Evolutionary conservation across 2,888 invertebrate genomes (phyloP).

Genomic region (Noctua janthina): DNA sequence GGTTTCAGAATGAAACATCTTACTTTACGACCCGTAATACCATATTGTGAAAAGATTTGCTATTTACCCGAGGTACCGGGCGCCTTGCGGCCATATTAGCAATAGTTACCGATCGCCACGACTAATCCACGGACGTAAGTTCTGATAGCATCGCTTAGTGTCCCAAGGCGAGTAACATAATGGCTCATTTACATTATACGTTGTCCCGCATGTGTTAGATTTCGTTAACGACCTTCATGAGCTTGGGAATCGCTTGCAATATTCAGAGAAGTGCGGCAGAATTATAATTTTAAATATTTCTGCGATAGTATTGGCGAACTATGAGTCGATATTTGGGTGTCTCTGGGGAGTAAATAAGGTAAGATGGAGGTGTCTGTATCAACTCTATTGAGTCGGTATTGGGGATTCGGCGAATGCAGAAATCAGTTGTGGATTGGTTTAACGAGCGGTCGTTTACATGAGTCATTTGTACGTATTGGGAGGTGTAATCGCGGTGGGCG

Average conservation of each 20-base stretch:
- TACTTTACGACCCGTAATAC: slow-evolving; percentile 76
- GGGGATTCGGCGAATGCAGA: slow-evolving; percentile 30
- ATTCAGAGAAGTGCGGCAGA: slow-evolving; percentile 41
- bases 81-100: slow-evolving; percentile 59
- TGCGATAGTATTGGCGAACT: slow-evolving; percentile 24
- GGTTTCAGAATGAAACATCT: slow-evolving; percentile 78
- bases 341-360: slow-evolving; percentile 43
- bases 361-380: slow-evolving; percentile 39
- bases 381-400: slow-evolving; percentile 31
- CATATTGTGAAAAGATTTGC: slow-evolving; percentile 78
- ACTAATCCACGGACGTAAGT: slow-evolving; percentile 61
- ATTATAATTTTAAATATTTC: slow-evolving; percentile 59
- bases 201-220: slow-evolving; percentile 63
- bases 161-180: slow-evolving; percentile 62
- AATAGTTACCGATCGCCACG: slow-evolving; percentile 55
- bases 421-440: slow-evolving; percentile 50
- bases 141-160: slow-evolving; percentile 67
- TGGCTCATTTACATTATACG: slow-evolving; percentile 68
- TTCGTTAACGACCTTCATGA: slow-evolving; percentile 67
- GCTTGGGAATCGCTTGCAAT: slow-evolving; percentile 57
- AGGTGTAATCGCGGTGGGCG: slow-evolving; percentile 48
- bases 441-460: slow-evolving; percentile 54
- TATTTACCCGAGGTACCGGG: slow-evolving; percentile 64
- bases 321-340: slow-evolving; percentile 31
- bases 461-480: slow-evolving; percentile 45